Conservation (phyloP, 2,888 invertebrate genomes). For the Cerceris ruficornis region DNA sequence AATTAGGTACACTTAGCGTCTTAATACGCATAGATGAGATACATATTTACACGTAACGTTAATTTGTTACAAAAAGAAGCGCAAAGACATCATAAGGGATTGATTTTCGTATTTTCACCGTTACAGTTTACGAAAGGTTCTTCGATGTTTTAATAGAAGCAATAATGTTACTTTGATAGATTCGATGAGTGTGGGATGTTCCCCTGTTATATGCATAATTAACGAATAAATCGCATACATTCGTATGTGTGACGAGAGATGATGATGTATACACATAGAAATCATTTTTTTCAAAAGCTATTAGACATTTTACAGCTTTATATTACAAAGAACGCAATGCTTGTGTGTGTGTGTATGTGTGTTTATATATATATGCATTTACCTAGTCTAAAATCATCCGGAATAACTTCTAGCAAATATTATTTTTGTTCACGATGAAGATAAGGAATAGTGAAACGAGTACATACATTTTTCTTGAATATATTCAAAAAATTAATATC, state of each 20-base stretch:
- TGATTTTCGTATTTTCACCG: constrained; percentile 6
- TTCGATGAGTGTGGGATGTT: not conserved
- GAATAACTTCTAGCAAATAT: not conserved
- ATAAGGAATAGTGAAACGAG: not conserved
- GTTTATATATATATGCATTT: not conserved
- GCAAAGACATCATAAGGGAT: constrained; percentile 4
- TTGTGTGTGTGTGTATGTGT: not conserved
- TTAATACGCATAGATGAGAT: constrained; percentile 48
- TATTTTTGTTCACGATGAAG: not conserved
- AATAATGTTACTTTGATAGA: not conserved
- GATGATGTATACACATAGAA: not conserved
- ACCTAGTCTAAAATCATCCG: too few relatives aligned
- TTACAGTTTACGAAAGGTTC: not conserved
- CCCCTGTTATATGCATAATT: not conserved
- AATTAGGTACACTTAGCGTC: constrained; percentile 67
- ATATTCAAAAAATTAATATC: too few relatives aligned
- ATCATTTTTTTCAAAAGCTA: not conserved
- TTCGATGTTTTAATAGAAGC: constrained; percentile 1
- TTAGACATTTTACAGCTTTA: not conserved
- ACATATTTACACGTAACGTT: constrained; percentile 62
- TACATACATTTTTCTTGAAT: not conserved
- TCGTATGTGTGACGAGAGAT: too few relatives aligned
- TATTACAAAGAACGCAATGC: not conserved
- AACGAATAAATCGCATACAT: too few relatives aligned
- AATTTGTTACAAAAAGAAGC: constrained; percentile 78